Percentiles rank a stretch among this genome's conserved stretches.
phyloP scores from a whole-genome alignment of 92 coral and sea anemone species.

The Bergia sp. region DNA sequence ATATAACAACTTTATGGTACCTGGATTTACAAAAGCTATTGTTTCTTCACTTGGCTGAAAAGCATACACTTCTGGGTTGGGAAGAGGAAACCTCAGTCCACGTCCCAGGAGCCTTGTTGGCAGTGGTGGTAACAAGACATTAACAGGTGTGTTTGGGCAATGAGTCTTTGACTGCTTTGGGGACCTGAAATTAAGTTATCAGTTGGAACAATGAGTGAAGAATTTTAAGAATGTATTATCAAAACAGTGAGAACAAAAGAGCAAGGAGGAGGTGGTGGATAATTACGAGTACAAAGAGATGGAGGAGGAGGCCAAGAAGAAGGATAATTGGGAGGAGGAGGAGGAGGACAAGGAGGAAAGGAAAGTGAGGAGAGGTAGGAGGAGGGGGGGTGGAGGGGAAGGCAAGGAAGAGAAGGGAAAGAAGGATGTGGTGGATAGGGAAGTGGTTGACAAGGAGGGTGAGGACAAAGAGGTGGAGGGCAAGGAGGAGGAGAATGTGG shows the following conservation, averaged over 20 bases:
- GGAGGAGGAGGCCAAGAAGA: neutral
- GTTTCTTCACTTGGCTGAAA: neutral
- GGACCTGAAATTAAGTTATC: neutral
- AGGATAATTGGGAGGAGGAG: neutral
- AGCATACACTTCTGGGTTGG: neutral
- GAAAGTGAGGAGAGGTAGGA: neutral
- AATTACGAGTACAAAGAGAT: too few relatives aligned
- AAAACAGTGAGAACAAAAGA: neutral
- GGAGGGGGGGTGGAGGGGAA: neutral
- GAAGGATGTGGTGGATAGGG: neutral
- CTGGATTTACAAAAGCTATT: neutral
- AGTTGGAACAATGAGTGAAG: neutral
- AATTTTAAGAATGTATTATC: neutral
- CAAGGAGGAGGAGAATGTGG: too few relatives aligned
- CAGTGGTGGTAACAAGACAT: slow-evolving; percentile 2
- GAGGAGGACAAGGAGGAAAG: neutral
- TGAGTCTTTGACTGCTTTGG: neutral
- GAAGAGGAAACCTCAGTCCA: neutral
- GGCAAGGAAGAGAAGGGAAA: neutral
- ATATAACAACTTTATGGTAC: neutral
- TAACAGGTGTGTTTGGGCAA: neutral
- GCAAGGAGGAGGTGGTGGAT: too few relatives aligned
- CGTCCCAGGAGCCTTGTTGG: neutral
- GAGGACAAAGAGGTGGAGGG: neutral
- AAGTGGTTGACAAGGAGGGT: neutral